Base-by-base conservation (phyloP, 2,113 vertebrate species). In the Octodon degus region DNA sequence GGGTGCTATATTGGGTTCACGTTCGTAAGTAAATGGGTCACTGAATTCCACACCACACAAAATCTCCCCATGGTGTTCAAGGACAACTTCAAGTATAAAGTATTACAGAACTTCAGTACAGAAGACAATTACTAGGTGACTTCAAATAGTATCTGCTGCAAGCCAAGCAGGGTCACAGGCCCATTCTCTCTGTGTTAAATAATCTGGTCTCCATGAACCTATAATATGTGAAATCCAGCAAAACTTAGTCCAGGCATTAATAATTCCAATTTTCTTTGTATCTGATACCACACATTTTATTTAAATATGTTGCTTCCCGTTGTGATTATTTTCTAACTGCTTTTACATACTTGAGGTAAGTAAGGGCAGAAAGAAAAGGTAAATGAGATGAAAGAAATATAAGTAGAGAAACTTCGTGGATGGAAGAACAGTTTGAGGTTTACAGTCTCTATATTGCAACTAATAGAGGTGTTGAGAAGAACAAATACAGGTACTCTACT, bases 11-110 rank as follows among this genome's bases (percentile, higher is more conserved):
- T 60, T 90, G 72, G 81, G 94, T 93, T 96, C 96, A 96, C 40
- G 24, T 86, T 86, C 14, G 0, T 79, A 84, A 92, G 90, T 70
- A 86, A 94, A 86, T 86, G 97, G 85, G 93, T 95, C 96, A 96
- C 93, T 92, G 95, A 86, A 68, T 96, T 96, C 93, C 92, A 43
- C 62, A 95, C 82, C 86, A 87, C 5, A 93, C 30, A 74, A 87
- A 87, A 87, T 60, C 62, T 95, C 76, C 65, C 70, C 40, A 27
- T 83, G 60, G 43, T 82, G 74, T 87, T 97, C 93, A 95, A 96
- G 94, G 94, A 93, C 94, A 96, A 12, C 4, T 80, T 4, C 85
- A 89, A 88, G 34, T 92, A 24, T 40, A 77, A 96, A 89, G 72
- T 67, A 82, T 34, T 20, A 2, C 2, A 86, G 32, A 40, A 55